A percentile compares a stretch with the other conserved stretches of the same genome.
Evolutionary conservation across 2,113 vertebrate species (phyloP).

Genomic region (Nipponia nippon): DNA sequence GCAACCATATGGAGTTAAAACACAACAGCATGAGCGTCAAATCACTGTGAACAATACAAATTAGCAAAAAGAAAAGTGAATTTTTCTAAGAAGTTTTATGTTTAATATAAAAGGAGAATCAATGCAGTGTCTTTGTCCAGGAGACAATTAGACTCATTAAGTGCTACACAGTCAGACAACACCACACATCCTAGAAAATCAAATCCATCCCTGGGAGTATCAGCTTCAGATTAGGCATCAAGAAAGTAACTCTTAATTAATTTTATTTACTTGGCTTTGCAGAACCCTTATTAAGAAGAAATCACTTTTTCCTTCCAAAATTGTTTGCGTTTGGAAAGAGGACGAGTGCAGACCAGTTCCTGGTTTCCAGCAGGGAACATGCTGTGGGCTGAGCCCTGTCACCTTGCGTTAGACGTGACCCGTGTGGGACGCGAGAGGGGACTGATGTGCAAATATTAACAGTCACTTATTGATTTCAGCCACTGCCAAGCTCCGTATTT

Average conservation of each 20-base stretch:
- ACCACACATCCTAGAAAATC: background rate
- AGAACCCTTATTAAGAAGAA: background rate
- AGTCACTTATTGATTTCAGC: background rate
- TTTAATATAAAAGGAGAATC: background rate
- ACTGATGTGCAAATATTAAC: rapidly evolving
- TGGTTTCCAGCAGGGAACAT: background rate
- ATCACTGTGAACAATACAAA: background rate
- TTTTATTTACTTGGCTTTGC: background rate
- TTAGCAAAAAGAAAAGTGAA: background rate
- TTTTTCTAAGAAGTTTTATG: background rate
- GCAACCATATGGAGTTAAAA: background rate
- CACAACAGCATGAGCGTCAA: background rate
- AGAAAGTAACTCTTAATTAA: background rate
- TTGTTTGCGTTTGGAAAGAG: background rate
- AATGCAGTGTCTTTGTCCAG: background rate
- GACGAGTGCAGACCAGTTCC: rapidly evolving
- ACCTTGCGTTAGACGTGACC: rapidly evolving
- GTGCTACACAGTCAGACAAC: background rate
- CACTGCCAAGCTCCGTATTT: background rate
- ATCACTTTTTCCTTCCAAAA: background rate
- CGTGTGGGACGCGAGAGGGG: rapidly evolving
- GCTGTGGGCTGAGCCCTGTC: background rate
- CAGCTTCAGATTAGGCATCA: background rate
- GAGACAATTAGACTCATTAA: background rate
- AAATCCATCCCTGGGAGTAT: background rate